Conservation (phyloP, 2,888 invertebrate genomes). For the Junonia oenone region DNA sequence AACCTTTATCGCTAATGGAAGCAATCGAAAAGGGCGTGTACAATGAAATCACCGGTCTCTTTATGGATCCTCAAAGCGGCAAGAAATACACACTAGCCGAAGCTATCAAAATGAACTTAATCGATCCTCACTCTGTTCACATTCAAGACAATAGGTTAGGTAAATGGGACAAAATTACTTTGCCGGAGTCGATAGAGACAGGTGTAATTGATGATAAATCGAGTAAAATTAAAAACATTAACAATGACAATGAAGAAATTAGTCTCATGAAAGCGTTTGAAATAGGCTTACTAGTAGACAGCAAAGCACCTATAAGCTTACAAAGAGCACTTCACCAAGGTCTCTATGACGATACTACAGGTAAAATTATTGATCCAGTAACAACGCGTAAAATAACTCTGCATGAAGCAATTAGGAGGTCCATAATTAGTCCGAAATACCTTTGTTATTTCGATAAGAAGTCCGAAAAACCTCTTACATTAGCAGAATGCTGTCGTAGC, state of each 20-base stretch:
- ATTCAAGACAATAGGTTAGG: conserved; percentile 88
- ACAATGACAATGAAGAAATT: conserved; percentile 82
- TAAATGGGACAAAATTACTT: conserved; percentile 86
- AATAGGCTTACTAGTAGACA: conserved; percentile 88
- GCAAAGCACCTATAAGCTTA: conserved; percentile 88
- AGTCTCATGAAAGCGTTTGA: conserved; percentile 88
- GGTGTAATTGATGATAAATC: conserved; percentile 86
- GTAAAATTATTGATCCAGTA: conserved; percentile 90
- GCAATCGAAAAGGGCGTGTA: conserved; percentile 90
- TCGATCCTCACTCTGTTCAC: conserved; percentile 91
- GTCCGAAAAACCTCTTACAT: conserved; percentile 83
- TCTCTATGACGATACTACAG: conserved; percentile 88
- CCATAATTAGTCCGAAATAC: conserved; percentile 88
- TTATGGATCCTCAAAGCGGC: conserved; percentile 90
- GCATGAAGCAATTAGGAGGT: conserved; percentile 90
- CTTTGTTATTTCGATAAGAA: conserved; percentile 90
- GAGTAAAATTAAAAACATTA: conserved; percentile 85
- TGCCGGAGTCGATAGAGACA: conserved; percentile 87
- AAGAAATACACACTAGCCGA: conserved; percentile 88
- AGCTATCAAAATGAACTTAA: conserved; percentile 88
- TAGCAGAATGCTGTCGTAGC: conserved; percentile 89
- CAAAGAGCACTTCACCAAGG: conserved; percentile 93
- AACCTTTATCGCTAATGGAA: conserved; percentile 89
- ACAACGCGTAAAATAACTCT: conserved; percentile 88
- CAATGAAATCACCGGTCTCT: conserved; percentile 87